Base-by-base conservation (phyloP, 1,140 invertebrate species). In the Aphaenogaster rudis region DNA sequence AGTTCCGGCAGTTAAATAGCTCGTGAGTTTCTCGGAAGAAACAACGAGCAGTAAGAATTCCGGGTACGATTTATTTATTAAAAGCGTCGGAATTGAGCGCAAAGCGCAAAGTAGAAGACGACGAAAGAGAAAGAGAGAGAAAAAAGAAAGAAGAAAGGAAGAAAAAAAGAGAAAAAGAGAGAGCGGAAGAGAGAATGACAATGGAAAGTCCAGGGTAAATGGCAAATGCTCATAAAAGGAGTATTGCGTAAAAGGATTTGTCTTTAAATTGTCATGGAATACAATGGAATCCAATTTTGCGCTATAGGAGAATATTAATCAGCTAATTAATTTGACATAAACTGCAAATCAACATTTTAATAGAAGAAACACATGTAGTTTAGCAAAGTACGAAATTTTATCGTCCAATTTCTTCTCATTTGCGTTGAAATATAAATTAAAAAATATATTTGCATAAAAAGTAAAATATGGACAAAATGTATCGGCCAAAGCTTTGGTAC, bases 1-100 rank as follows among this genome's bases (percentile, higher is more conserved):
- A 84, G 69, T 84, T 84, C 80, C 80, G 80, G 69, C 54, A 74
- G 80, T 84, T 84, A 84, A 84, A 84, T 84, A 84, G 69, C 80
- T 84, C 42, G 69, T 72, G 69, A 84, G 80, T 84, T 61, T 61
- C 80, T 84, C 13, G 17, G 66, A 74, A 61, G 80, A 63, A 84
- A 61, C 80, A 82, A 36, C 64, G 52, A 81, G 39, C 52, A 81
- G 54, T 61, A 84, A 84, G 80, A 84, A 84, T 84, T 72, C 57
- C 54, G 57, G 39, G 80, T 74, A 76, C 80, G 80, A 84, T 84
- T 84, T 84, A 84, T 84, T 84, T 84, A 84, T 84, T 84, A 84
- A 84, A 84, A 84, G 54, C 57, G 54, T 76, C 57, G 80, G 69
- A 84, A 84, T 84, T 76, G 80, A 84, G 80, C 69, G 54, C 69